Base-by-base conservation (phyloP, 2,797 vertebrate genomes). In the Halcyon leucocephala region DNA sequence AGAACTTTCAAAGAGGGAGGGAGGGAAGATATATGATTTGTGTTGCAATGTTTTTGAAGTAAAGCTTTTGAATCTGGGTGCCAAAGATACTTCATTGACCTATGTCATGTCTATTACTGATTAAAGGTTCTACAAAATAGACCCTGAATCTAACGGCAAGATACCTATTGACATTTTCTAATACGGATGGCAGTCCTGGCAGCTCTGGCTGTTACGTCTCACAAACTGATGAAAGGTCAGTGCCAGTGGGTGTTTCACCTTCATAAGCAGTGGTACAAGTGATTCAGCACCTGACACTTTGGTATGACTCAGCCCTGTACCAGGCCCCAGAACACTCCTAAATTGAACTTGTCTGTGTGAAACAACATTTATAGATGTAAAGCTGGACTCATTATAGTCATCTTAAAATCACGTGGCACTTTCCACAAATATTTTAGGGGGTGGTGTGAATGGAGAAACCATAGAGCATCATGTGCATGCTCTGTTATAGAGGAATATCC, bases 81-180 rank as follows among this genome's bases (percentile, higher is more conserved):
- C 71, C 84, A 87, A 90, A 94, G 74, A 58, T 55, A 82, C 71
- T 74, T 41, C 89, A 80, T 93, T 97, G 95, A 94, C 94, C 90
- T 91, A 24, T 90, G 95, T 96, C 92, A 81, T 87, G 67, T 92
- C 74, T 91, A 87, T 91, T 92, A 85, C 61, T 78, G 95, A 95
- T 93, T 95, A 94, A 96, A 92, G 91, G 64, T 80, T 94, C 90
- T 92, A 92, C 92, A 95, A 94, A 49, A 95, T 85, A 96, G 71
- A 67, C 78, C 94, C 54, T 78, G 92, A 91, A 90, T 71, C 74
- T 93, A 95, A 61, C 86, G 95, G 84, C 92, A 85, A 94, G 93
- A 82, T 85, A 91, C 46, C 64, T 96, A 94, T 94, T 95, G 95
- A 94, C 89, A 90, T 96, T 95, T 91, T 78, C 81, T 93, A 78